phyloP scores from a whole-genome alignment of 2,797 vertebrate genomes.

The Nyctalus aviator region DNA sequence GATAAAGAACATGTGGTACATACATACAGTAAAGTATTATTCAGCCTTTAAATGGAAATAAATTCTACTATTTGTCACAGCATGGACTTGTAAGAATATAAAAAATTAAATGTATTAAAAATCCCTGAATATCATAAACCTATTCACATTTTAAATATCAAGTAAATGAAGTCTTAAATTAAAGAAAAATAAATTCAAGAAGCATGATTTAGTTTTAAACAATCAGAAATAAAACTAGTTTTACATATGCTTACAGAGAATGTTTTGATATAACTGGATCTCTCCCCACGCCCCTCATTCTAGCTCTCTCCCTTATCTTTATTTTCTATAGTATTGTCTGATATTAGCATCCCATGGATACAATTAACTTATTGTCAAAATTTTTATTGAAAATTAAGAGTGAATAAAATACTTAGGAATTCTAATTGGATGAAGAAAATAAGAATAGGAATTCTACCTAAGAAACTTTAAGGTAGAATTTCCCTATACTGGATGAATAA shows the following conservation, averaged over 20 bases:
- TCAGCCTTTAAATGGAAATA: not conserved
- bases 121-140: not conserved
- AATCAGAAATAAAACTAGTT: not conserved
- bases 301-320: not conserved
- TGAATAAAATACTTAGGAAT: not conserved
- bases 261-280: not conserved
- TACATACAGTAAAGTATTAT: not conserved
- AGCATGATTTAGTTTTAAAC: not conserved
- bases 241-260: not conserved
- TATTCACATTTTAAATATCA: not conserved
- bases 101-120: not conserved
- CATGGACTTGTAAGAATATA: not conserved
- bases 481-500: slow-evolving; percentile 17
- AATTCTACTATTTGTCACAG: not conserved
- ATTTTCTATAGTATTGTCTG: not conserved
- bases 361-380: not conserved
- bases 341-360: not conserved
- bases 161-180: not conserved
- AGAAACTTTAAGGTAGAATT: not conserved
- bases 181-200: not conserved
- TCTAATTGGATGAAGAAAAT: slow-evolving; percentile 44
- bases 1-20: not conserved
- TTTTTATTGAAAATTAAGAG: slow-evolving; percentile 17
- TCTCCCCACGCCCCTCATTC: too few relatives aligned
- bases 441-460: not conserved